Evolutionary conservation across 1,140 invertebrate genomes (phyloP), one percentile per base, ranked within the genome.

Genomic region (Drosophila pseudoobscura): DNA sequence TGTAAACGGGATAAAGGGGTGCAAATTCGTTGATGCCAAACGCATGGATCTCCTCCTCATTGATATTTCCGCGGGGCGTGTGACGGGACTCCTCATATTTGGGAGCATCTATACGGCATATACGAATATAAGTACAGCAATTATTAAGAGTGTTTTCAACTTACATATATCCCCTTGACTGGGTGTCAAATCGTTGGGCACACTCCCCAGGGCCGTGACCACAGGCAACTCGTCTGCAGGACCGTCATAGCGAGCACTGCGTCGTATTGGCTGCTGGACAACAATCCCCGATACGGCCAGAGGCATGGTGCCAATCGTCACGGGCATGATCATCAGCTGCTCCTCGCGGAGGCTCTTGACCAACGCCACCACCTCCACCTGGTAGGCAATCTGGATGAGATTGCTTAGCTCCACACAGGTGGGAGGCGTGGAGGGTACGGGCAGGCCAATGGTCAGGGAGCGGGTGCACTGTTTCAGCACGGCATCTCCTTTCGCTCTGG

Each of bases 351-450:
- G 61, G 26, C 91, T 80, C 55, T 89, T 90, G 6, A 91, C 64
- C 45, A 80, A 55, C 1, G 92, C 91, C 71, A 91, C 89, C 17
- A 96, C 93, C 89, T 94, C 94, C 17, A 96, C 69, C 74, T 94
- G 93, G 91, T 96, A 96, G 71, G 94, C 93, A 57, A 96, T 91
- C 90, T 95, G 94, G 61, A 87, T 87, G 7, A 96, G 93, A 31
- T 92, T 92, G 75, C 95, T 96, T 70, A 94, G 93, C 17, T 93
- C 92, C 1, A 96, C 91, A 87, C 90, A 91, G 0, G 95, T 95
- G 94, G 95, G 95, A 9, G 95, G 95, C 64, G 95, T 90, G 1
- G 95, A 92, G 0, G 95, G 95, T 39, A 96, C 92, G 11, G 92
- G 91, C 44, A 96, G 79, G 31, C 89, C 91, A 44, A 82, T 63